Evolutionary conservation across 1,140 invertebrate genomes (phyloP), one percentile per base, ranked within the genome.

Genomic region (Orchestia grillus): DNA sequence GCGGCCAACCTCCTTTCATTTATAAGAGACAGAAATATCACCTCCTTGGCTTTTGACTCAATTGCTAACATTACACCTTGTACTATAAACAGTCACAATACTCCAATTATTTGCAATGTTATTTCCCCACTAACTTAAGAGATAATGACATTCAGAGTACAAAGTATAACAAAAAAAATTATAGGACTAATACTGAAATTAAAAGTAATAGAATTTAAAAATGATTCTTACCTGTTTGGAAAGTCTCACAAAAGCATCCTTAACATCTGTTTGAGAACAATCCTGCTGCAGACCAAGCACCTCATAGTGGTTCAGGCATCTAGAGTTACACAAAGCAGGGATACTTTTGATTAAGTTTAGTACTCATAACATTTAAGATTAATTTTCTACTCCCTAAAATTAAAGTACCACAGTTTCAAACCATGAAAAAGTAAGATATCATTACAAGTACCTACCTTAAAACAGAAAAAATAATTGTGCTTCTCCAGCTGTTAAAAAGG

Each of bases 191-290:
- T 53, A 53, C 47, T 8, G 47, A 19, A 8, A 53, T 19, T 53
- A 53, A 53, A 53, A 53, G 47, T 8, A 53, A 19, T 53, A 36
- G 4, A 87, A 15, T n/a, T 15, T n/a, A 40, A 40, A 41, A 19
- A 16, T 42, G 42, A 90, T 42, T 44, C 92, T 44, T 40, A 94
- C 92, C 92, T 94, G 41, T 45, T 94, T 94, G 41, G 44, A 47
- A 44, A 94, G 92, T 45, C 40, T 42, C 92, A 94, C 43, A 44
- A 94, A 94, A 15, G 92, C 92, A 45, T 94, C 23, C 36, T 45
- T 94, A 0, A 94, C 44, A 47, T 94, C 92, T n/a, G 92, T 47
- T 40, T 94, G 92, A 40, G 92, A 94, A 45, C 92, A 94, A 40
- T 94, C 92, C 19, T 23, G 41, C 40, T 45, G 92, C 92, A 94